Percentiles rank a stretch among this genome's conserved stretches.
These are phyloP conservation scores for Xanthorhoe spadicearia DNA, from an alignment of 2,888 invertebrate genomes.

Conservation along the genomic window DNA sequence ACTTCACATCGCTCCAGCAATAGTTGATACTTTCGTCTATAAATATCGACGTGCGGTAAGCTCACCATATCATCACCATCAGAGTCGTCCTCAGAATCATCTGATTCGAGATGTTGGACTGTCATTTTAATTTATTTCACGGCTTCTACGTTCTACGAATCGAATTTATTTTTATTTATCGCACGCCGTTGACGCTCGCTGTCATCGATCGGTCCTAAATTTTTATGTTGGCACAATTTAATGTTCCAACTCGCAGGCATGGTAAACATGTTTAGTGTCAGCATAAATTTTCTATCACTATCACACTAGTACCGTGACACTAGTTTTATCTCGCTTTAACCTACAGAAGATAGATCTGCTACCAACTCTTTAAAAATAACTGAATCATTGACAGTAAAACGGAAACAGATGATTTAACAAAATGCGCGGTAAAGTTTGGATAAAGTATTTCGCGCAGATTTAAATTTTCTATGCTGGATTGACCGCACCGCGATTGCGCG, in stretches of 20 bases:
- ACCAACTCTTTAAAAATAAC: constrained; percentile 24
- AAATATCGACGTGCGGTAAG: constrained; percentile 86
- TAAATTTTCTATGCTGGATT: constrained; percentile 40
- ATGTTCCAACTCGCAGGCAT: background rate
- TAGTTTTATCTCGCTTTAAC: background rate
- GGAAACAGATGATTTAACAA: constrained; percentile 23
- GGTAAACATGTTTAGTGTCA: background rate
- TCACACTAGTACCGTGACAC: background rate
- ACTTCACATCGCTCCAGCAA: constrained; percentile 90
- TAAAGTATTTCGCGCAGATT: constrained; percentile 40
- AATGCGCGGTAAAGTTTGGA: constrained; percentile 31
- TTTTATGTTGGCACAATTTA: constrained; percentile 45
- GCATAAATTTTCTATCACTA: constrained; percentile 7
- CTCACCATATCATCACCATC: constrained; percentile 80
- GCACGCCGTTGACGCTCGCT: constrained; percentile 54
- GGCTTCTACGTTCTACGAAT: constrained; percentile 76
- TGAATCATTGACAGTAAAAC: background rate
- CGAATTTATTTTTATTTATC: constrained; percentile 71
- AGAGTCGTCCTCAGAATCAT: constrained; percentile 80
- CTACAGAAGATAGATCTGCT: background rate
- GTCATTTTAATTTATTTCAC: constrained; percentile 85
- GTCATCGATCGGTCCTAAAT: constrained; percentile 46
- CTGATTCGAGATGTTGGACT: constrained; percentile 82
- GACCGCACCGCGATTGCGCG: constrained; percentile 56
- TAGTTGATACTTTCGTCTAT: constrained; percentile 90